Base-by-base conservation (phyloP, 2,113 vertebrate species). In the Canis aureus region DNA sequence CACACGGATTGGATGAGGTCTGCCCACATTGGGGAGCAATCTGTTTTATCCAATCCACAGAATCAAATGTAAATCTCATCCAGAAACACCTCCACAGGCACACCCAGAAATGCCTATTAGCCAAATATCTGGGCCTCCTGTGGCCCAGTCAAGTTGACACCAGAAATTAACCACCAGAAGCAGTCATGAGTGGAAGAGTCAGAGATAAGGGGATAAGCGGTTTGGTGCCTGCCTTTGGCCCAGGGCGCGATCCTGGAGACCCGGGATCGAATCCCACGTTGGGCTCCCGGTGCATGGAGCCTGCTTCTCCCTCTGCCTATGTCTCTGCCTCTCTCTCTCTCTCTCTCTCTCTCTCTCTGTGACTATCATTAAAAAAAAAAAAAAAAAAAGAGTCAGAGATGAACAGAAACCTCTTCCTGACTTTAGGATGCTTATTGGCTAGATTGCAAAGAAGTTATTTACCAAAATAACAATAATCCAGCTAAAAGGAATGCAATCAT, bases 361-460 rank as follows among this genome's bases (percentile, higher is more conserved):
- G 38, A 38, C 38, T 38, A 38, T 38, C 38, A 38, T 38, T 38
- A 38, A 38, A 38, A 38, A 38, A 38, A 38, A 38, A 38, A 38
- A 3, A 38, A 38, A 38, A 38, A 38, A 38, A 91, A 91, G 62
- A 81, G 27, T 53, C 60, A 59, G 71, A 25, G 3, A 57, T 93
- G 93, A 59, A 71, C 69, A 25, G 81, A 96, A 95, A 62, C 64
- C 43, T n/a, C 0, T 89, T 91, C 29, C 53, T 91, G 83, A 86
- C 27, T 51, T 93, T 96, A 51, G 89, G 76, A 80, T 84, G 11
- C 8, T 93, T 49, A 85, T 7, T 51, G 15, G 3, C 1, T 76
- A n/a, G 23, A 94, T 78, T 90, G 38, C 11, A 69, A 78, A 82
- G n/a, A 23, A 85, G 3, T 82, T 82, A 94, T 83, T 95, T 92